phyloP scores from a whole-genome alignment of 64 coral and sea anemone genomes.

The Astreopora myriophthalma region DNA sequence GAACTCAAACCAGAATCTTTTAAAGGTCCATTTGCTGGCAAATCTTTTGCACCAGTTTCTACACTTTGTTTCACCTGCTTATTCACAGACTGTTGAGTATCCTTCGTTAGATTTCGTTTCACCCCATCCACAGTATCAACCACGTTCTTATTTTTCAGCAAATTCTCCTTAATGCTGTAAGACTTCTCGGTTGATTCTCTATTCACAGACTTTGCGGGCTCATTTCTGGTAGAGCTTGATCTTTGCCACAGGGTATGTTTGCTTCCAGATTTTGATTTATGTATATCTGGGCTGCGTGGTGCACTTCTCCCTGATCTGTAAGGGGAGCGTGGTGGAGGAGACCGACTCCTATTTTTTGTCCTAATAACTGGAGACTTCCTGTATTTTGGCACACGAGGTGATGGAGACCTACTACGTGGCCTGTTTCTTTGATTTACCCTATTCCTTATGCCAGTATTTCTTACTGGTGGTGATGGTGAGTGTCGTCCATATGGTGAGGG shows the following conservation, averaged over 20 bases:
- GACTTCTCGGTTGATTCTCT: background rate
- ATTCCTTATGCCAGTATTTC: conserved; percentile 60
- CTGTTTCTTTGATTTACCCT: background rate
- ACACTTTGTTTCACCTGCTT: background rate
- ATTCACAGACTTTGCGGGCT: background rate
- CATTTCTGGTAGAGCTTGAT: conserved; percentile 62
- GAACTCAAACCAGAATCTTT: conserved; percentile 3
- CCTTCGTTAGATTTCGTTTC: conserved; percentile 29
- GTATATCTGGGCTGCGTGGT: conserved; percentile 45
- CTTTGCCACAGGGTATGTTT: conserved; percentile 60
- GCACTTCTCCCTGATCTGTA: background rate
- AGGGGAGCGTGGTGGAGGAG: conserved; percentile 74
- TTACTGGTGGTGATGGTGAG: conserved; percentile 84
- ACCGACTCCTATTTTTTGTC: conserved; percentile 67
- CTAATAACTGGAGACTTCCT: conserved; percentile 49
- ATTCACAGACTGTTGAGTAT: background rate
- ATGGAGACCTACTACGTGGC: conserved; percentile 45
- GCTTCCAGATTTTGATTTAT: conserved; percentile 79
- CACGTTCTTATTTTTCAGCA: conserved; percentile 11
- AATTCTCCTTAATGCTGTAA: conserved; percentile 8
- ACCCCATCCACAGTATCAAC: conserved; percentile 77
- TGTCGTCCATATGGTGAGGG: conserved; percentile 72
- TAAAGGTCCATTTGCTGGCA: conserved; percentile 30
- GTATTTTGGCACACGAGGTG: conserved; percentile 19
- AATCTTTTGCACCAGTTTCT: conserved; percentile 40